Evolutionary conservation across 1,140 invertebrate genomes (phyloP).

Genomic region (Cryptotermes secundus): DNA sequence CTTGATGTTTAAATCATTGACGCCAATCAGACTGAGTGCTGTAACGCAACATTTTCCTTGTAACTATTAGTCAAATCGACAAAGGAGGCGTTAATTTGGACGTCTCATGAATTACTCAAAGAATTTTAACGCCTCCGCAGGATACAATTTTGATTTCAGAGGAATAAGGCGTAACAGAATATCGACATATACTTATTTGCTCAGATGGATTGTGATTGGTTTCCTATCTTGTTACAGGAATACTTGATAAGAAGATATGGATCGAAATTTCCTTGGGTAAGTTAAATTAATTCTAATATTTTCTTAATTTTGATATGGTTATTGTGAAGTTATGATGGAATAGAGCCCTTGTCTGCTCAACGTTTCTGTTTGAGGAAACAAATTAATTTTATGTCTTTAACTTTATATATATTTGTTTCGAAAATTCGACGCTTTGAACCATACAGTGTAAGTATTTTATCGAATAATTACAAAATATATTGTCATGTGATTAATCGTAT

Average conservation of each 20-base stretch:
- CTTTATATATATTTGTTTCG: too few species aligned
- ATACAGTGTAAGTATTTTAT: too few species aligned
- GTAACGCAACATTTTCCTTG: neutral
- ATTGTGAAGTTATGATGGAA: too few species aligned
- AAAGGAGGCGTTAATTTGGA: neutral
- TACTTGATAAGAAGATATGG: neutral
- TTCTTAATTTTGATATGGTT: neutral
- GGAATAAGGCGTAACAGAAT: neutral
- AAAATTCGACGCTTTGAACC: too few species aligned
- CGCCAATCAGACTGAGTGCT: neutral
- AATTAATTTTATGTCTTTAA: too few species aligned
- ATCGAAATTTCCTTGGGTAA: neutral
- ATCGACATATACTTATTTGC: neutral
- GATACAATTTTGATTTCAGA: neutral
- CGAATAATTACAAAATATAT: too few species aligned
- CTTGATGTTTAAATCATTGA: neutral
- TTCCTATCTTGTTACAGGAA: neutral
- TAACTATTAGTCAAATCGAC: neutral
- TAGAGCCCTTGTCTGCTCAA: too few species aligned
- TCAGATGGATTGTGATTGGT: neutral
- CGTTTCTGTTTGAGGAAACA: too few species aligned
- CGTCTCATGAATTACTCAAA: slow-evolving; percentile 13
- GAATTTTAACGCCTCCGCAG: neutral
- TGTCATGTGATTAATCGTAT: too few species aligned
- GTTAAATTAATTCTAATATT: neutral